phyloP scores from a whole-genome alignment of 2,113 vertebrate species.

The Numenius arquata region DNA sequence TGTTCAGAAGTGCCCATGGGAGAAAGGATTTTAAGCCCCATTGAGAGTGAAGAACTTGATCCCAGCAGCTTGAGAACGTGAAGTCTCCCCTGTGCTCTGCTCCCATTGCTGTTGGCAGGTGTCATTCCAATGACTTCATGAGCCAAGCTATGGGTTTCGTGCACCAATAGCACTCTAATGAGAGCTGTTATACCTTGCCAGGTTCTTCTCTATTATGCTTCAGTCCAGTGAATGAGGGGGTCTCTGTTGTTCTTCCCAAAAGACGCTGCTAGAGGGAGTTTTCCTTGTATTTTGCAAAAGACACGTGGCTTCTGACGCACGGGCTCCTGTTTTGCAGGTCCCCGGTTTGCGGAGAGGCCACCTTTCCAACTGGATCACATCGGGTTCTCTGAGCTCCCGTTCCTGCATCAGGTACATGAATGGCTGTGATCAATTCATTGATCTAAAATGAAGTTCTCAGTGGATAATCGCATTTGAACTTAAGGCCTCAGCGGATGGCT shows the following conservation, averaged over 20 bases:
- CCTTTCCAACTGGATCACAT: neutral
- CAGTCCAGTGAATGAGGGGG: neutral
- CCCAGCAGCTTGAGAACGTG: neutral
- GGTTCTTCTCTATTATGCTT: neutral
- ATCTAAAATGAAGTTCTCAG: neutral
- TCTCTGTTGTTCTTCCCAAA: neutral
- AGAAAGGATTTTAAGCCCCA: neutral
- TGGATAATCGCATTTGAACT: neutral
- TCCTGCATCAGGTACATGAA: neutral
- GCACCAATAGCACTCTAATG: neutral
- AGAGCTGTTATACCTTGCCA: neutral
- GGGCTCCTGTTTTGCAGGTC: conserved; percentile 5
- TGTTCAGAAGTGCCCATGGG: neutral
- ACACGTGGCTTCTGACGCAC: neutral
- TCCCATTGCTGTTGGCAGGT: accelerated
- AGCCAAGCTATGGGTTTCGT: neutral
- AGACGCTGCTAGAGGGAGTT: neutral
- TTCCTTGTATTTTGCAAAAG: neutral
- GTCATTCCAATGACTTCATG: neutral
- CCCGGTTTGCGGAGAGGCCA: neutral
- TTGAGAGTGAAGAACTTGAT: neutral
- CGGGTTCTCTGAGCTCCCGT: neutral
- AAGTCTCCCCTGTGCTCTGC: neutral
- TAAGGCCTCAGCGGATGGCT: neutral
- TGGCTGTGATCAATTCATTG: neutral